Conservation (phyloP, 2,113 vertebrate genomes). For the Bos indicus region DNA sequence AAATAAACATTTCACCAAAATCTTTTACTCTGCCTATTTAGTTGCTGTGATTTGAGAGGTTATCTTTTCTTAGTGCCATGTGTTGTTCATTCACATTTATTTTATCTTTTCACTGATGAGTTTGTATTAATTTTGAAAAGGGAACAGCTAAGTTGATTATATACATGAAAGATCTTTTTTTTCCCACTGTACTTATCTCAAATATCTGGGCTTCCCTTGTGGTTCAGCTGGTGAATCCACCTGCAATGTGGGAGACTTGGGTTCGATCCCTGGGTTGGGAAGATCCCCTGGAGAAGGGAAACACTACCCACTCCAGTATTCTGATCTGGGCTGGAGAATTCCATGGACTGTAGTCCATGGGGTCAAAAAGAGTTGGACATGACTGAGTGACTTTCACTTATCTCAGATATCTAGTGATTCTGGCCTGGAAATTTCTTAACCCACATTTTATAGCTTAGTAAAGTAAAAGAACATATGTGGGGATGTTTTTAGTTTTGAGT, state of each 20-base stretch:
- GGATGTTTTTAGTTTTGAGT: background rate
- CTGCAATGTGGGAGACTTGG: background rate
- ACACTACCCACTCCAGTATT: background rate
- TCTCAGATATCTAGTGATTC: background rate
- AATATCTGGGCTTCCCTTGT: background rate
- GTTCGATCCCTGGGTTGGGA: background rate
- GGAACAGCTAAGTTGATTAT: background rate
- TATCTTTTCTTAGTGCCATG: background rate
- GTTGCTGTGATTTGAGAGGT: background rate
- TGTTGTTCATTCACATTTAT: background rate
- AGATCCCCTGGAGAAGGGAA: background rate
- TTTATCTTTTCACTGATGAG: background rate
- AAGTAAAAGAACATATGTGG: background rate
- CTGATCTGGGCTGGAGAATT: background rate
- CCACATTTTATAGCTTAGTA: background rate
- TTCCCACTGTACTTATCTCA: background rate
- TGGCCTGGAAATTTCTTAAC: background rate
- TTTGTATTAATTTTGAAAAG: slow-evolving; percentile 13
- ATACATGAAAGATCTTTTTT: background rate
- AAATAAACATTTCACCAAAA: background rate
- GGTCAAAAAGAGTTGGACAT: background rate
- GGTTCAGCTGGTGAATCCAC: background rate
- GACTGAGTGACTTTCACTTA: background rate
- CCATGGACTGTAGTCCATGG: background rate
- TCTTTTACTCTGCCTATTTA: background rate